A percentile compares a stretch with the other conserved stretches of the same genome.
These are phyloP conservation scores for Syngnathus acus DNA, from an alignment of 2,797 vertebrate genomes.

Conservation along the genomic window DNA sequence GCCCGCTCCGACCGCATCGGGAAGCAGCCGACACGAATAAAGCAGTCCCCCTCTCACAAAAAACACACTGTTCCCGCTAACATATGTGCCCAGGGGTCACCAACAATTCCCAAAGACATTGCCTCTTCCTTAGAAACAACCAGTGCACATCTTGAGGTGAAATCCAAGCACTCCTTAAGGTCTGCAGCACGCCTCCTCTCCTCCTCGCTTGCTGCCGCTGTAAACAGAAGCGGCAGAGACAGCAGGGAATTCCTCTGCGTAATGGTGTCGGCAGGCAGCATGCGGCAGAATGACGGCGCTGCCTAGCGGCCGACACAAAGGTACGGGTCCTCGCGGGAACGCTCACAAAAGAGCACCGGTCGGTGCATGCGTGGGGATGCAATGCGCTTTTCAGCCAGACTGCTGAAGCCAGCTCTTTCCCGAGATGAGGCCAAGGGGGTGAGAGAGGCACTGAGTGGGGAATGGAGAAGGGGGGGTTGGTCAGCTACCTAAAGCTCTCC, in stretches of 20 bases:
- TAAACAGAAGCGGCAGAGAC: slow-evolving; percentile 42
- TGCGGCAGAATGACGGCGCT: slow-evolving; percentile 58
- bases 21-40: slow-evolving; percentile 16
- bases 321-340: slow-evolving; percentile 42
- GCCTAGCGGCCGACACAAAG: slow-evolving; percentile 49
- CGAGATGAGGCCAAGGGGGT: slow-evolving; percentile 20
- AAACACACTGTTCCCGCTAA: slow-evolving; percentile 30
- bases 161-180: slow-evolving; percentile 34
- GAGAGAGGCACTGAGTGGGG: slow-evolving; percentile 2
- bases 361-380: slow-evolving; percentile 35
- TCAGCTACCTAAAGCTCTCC: neutral
- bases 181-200: slow-evolving; percentile 35
- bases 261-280: slow-evolving; percentile 55
- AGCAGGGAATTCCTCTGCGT: slow-evolving; percentile 63
- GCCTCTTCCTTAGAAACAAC: slow-evolving; percentile 23
- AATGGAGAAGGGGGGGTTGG: neutral
- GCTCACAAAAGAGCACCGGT: slow-evolving; percentile 23
- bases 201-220: slow-evolving; percentile 24
- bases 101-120: slow-evolving; percentile 24
- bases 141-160: slow-evolving; percentile 29
- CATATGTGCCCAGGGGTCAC: slow-evolving; percentile 39
- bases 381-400: slow-evolving; percentile 42
- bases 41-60: slow-evolving; percentile 31
- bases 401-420: slow-evolving; percentile 66
- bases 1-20: slow-evolving; percentile 79